phyloP scores from a whole-genome alignment of 2,888 invertebrate species.

The Sminthurinus aureus region DNA sequence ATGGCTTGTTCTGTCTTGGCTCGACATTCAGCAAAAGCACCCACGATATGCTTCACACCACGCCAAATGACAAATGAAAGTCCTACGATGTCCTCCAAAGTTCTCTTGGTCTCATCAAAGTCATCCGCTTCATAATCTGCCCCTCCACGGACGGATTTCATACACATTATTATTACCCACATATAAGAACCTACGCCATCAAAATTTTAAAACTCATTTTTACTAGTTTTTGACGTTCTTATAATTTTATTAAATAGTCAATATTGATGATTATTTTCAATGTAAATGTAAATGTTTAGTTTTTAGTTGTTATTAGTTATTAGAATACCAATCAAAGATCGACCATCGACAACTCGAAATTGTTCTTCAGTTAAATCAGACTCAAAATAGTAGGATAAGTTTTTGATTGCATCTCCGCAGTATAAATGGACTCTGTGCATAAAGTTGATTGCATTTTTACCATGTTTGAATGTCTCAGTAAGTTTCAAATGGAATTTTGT shows the following conservation, averaged over 20 bases:
- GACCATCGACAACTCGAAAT: background rate
- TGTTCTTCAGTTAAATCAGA: slow-evolving; percentile 7
- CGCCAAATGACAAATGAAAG: slow-evolving; percentile 25
- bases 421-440: slow-evolving; percentile 1
- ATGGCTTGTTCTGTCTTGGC: background rate
- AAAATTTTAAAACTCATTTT: no score
- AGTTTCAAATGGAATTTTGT: background rate
- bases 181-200: slow-evolving; percentile 30
- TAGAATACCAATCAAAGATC: background rate
- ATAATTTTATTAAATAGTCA: background rate
- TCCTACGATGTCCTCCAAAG: slow-evolving; percentile 32
- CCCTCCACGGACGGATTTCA: background rate
- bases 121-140: slow-evolving; percentile 10
- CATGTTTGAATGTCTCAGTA: background rate
- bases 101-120: slow-evolving; percentile 29
- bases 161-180: slow-evolving; percentile 30
- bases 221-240: no score
- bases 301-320: background rate
- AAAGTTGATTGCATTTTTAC: background rate
- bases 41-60: slow-evolving; percentile 24
- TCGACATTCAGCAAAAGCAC: slow-evolving; percentile 28
- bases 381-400: slow-evolving; percentile 1
- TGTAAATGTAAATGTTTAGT: no score
- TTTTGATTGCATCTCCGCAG: slow-evolving; percentile 8
- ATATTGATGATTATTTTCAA: background rate